A percentile compares a stretch with the other conserved stretches of the same genome.
phyloP scores from a whole-genome alignment of 1,140 invertebrate genomes.

The Eulimnadia texana region DNA sequence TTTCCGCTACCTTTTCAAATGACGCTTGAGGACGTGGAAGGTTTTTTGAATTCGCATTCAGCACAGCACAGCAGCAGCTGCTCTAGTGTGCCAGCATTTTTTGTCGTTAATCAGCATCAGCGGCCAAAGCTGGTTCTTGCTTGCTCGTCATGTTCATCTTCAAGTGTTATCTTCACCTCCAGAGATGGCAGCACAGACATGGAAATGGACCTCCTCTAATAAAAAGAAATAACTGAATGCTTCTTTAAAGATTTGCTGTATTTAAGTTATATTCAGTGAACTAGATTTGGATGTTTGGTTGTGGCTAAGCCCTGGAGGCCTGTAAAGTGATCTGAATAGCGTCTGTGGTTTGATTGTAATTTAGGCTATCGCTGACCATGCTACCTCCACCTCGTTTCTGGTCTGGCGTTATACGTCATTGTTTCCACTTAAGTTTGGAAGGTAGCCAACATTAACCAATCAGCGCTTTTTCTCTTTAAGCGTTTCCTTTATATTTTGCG shows the following conservation, averaged over 20 bases:
- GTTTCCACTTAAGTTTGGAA: background rate
- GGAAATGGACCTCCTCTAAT: too few relatives aligned
- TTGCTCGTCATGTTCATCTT: background rate
- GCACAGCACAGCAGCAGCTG: background rate
- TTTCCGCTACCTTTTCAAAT: background rate
- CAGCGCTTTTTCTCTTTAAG: background rate
- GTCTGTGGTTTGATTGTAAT: background rate
- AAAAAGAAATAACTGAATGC: too few relatives aligned
- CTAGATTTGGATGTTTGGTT: too few relatives aligned
- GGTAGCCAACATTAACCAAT: background rate
- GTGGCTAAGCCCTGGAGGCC: too few relatives aligned
- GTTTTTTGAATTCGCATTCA: background rate
- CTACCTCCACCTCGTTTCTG: background rate
- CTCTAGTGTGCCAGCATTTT: background rate
- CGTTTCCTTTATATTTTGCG: background rate
- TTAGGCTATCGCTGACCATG: too few relatives aligned
- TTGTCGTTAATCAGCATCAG: background rate
- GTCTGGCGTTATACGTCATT: background rate
- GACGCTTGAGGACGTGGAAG: background rate
- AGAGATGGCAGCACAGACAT: background rate
- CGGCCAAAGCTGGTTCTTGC: background rate
- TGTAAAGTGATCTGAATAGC: too few relatives aligned
- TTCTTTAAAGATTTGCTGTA: too few relatives aligned
- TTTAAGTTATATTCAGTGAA: too few relatives aligned
- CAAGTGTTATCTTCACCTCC: background rate